These are phyloP conservation scores for Charadrius vociferus DNA, from an alignment of 2,113 vertebrate species.

Conservation along the genomic window DNA sequence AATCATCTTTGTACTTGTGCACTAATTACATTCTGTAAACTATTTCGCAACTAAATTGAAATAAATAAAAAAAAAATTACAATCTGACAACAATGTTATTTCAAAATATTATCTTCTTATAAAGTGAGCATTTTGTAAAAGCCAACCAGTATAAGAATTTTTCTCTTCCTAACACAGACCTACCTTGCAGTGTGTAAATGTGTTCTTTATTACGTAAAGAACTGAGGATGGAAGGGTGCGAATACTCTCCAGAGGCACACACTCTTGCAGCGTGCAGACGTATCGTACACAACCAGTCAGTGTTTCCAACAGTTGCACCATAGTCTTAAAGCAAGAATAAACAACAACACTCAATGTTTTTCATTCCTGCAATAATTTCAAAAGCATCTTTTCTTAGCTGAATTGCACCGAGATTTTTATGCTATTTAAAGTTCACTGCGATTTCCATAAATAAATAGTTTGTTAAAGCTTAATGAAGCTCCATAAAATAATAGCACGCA, in stretches of 20 bases:
- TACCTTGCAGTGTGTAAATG: slow-evolving; percentile 93
- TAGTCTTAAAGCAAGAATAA: slow-evolving; percentile 65
- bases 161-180: not conserved
- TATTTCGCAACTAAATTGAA: not conserved
- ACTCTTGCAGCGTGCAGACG: slow-evolving; percentile 76
- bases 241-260: slow-evolving; percentile 73
- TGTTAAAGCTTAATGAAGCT: not conserved
- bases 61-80: not conserved
- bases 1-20: not conserved
- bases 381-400: not conserved
- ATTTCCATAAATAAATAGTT: not conserved
- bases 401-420: not conserved
- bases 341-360: not conserved
- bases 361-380: not conserved
- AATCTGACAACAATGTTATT: rapidly evolving
- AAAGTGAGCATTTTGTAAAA: not conserved
- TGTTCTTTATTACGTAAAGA: slow-evolving; percentile 85
- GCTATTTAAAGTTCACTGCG: not conserved
- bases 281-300: slow-evolving; percentile 83
- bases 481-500: not conserved
- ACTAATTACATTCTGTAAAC: not conserved
- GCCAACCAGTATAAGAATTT: too few relatives aligned
- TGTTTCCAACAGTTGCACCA: slow-evolving; percentile 83
- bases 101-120: not conserved
- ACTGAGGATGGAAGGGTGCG: slow-evolving; percentile 84